Evolutionary conservation across 2,797 vertebrate genomes (phyloP).

Genomic region (Sebastes umbrosus): DNA sequence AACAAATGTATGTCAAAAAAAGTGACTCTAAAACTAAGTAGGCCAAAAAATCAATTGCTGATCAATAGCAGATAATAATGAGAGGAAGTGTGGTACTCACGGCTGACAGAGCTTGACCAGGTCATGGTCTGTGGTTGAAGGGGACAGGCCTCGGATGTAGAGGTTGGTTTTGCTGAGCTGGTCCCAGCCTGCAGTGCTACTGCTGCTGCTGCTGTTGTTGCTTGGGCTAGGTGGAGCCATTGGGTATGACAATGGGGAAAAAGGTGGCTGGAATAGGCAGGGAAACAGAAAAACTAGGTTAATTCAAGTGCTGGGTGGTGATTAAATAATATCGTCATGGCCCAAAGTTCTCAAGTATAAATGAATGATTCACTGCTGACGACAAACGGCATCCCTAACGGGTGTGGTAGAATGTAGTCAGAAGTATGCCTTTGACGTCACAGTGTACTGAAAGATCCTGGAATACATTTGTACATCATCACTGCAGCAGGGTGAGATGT

Average conservation of each 20-base stretch:
- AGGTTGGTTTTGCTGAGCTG: constrained; percentile 99
- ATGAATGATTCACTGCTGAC: neutral
- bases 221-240: constrained; percentile 99
- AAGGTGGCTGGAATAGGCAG: constrained; percentile 84
- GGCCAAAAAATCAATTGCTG: constrained; percentile 36
- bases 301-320: neutral
- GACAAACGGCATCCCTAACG: neutral
- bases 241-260: constrained; percentile 87
- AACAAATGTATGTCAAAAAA: constrained; percentile 14
- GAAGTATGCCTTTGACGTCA: neutral
- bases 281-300: constrained; percentile 22
- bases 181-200: constrained; percentile 95
- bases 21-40: neutral
- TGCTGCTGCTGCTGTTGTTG: constrained; percentile 95
- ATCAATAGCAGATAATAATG: constrained; percentile 58
- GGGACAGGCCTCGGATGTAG: constrained; percentile 96
- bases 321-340: neutral
- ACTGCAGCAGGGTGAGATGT: neutral
- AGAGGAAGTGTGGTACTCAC: constrained; percentile 86
- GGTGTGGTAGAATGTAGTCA: neutral
- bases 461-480: neutral
- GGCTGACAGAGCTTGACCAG: constrained; percentile 98
- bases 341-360: neutral
- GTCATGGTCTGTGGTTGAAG: constrained; percentile 97
- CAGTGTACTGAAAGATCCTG: neutral